Conservation (phyloP, 2,113 vertebrate genomes). For the Cynopterus brachyotis region DNA sequence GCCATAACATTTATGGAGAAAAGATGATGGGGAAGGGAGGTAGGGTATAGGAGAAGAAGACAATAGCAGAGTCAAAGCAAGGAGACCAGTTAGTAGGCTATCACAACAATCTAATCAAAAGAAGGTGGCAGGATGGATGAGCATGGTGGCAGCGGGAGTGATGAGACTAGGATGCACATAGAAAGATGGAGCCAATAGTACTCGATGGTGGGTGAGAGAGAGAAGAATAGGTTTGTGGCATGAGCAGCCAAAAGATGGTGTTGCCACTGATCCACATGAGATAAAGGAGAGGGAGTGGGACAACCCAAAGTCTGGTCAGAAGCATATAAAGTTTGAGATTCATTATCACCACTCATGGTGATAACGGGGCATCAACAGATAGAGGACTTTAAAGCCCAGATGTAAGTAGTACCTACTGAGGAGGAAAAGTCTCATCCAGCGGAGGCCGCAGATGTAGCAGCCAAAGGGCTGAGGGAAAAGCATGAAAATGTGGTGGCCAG, state of each 20-base stretch:
- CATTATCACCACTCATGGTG: not conserved
- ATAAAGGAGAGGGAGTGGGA: not conserved
- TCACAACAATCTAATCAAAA: not conserved
- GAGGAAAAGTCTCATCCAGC: not conserved
- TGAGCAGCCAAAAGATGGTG: not conserved
- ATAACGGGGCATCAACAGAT: not conserved
- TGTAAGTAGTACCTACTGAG: not conserved
- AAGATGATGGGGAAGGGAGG: not conserved
- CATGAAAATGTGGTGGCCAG: no score
- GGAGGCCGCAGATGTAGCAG: not conserved
- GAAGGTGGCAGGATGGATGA: accelerated
- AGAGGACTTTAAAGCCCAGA: not conserved
- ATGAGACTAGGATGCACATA: accelerated
- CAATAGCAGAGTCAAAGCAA: not conserved
- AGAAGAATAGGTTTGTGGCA: not conserved
- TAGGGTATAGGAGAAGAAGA: not conserved
- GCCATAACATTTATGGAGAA: not conserved
- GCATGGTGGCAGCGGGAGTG: accelerated
- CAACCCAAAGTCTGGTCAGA: not conserved
- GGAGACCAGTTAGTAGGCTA: not conserved
- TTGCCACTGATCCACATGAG: not conserved
- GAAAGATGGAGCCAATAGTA: not conserved
- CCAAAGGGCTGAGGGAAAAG: accelerated
- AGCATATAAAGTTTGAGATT: accelerated
- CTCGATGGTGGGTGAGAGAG: accelerated